Percentiles rank a stretch among this genome's conserved stretches.
Evolutionary conservation across 2,888 invertebrate genomes (phyloP).

Genomic region (Chymomyza fuscimana): DNA sequence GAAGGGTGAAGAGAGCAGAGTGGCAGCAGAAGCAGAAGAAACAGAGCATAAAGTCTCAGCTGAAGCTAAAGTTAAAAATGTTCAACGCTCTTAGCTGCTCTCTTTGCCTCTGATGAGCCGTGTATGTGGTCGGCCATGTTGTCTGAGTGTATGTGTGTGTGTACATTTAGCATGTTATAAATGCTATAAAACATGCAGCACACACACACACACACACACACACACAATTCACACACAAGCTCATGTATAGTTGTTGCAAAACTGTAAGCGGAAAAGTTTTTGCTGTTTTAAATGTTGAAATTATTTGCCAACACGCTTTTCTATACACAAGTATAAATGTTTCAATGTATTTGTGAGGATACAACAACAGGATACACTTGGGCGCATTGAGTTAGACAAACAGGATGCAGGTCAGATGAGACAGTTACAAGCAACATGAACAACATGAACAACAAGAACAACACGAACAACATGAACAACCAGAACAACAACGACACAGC

Average conservation of each 20-base stretch:
- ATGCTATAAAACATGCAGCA: conserved; percentile 34
- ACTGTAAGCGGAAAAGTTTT: conserved; percentile 47
- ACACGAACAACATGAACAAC: conserved; percentile 24
- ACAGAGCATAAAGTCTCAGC: conserved; percentile 10
- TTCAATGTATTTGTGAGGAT: neutral
- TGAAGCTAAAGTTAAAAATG: conserved; percentile 6
- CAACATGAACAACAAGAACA: conserved; percentile 12
- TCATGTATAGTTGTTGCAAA: conserved; percentile 22
- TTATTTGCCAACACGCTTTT: conserved; percentile 7
- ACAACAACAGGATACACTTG: conserved; percentile 37
- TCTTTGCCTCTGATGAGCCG: neutral
- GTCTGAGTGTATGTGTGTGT: conserved; percentile 13
- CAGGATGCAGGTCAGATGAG: conserved; percentile 5
- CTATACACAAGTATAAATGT: neutral
- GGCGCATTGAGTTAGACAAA: neutral
- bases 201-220: conserved; percentile 16
- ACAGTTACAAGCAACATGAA: conserved; percentile 9
- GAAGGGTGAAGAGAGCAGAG: too few species aligned
- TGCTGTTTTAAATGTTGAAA: conserved; percentile 14
- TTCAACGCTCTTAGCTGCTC: neutral
- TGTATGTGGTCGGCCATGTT: neutral
- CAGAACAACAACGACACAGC: conserved; percentile 36
- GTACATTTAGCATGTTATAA: conserved; percentile 36
- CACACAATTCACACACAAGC: conserved; percentile 1
- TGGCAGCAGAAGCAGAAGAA: neutral